Percentiles rank a stretch among this genome's conserved stretches.
These are phyloP conservation scores for Ophioninae sp. DNA, from an alignment of 2,888 invertebrate species.

Conservation along the genomic window DNA sequence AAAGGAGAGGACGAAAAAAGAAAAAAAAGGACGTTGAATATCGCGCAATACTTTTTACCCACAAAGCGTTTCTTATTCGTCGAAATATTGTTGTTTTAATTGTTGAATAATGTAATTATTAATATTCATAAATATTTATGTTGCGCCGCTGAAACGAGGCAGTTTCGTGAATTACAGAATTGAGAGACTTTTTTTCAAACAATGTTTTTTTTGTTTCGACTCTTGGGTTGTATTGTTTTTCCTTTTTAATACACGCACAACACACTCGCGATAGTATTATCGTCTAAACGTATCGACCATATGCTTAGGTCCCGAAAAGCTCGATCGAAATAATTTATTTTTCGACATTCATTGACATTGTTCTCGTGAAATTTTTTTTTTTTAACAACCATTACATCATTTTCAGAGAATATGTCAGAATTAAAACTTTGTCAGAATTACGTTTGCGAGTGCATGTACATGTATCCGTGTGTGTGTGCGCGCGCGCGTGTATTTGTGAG, in stretches of 20 bases:
- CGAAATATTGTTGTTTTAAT: slow-evolving; percentile 51
- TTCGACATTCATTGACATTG: not conserved
- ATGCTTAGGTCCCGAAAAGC: slow-evolving; percentile 32
- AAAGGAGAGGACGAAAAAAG: slow-evolving; percentile 19
- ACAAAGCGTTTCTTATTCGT: slow-evolving; percentile 42
- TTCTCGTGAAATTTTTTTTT: slow-evolving; percentile 1
- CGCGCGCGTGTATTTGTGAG: slow-evolving; percentile 1
- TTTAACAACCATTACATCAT: slow-evolving; percentile 29
- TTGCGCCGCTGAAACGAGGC: slow-evolving; percentile 42
- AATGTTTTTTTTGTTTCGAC: slow-evolving; percentile 22
- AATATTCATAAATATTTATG: slow-evolving; percentile 42
- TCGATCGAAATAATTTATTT: slow-evolving; percentile 20
- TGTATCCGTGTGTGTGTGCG: no score
- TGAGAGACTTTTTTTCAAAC: slow-evolving; percentile 19
- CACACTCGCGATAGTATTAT: slow-evolving; percentile 51
- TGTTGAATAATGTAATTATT: slow-evolving; percentile 43
- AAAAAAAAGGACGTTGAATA: slow-evolving; percentile 21
- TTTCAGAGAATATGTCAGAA: slow-evolving; percentile 20
- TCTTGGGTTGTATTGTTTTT: slow-evolving; percentile 8
- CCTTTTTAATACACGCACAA: slow-evolving; percentile 54
- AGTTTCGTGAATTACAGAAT: slow-evolving; percentile 1
- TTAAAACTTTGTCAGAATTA: slow-evolving; percentile 20
- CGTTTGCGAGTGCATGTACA: slow-evolving; percentile 1
- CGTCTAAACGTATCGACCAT: slow-evolving; percentile 51
- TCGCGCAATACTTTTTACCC: slow-evolving; percentile 15